phyloP scores from a whole-genome alignment of 2,888 invertebrate species.

The Dascillus cervinus region DNA sequence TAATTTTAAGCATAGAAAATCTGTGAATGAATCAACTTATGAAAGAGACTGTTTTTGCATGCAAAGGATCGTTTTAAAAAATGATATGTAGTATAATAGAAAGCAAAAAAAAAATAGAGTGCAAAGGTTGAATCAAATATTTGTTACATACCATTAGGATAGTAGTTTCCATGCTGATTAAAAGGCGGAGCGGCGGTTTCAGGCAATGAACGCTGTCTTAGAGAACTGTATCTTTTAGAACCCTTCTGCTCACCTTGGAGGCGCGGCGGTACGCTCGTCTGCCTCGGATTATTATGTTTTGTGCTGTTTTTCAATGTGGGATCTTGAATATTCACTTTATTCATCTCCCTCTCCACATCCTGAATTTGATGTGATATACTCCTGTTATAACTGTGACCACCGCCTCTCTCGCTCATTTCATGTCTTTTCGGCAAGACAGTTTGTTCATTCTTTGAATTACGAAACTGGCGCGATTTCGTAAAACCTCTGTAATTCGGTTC shows the following conservation, averaged over 20 bases:
- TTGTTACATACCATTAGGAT: constrained; percentile 29
- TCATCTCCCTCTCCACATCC: constrained; percentile 34
- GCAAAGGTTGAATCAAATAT: background rate
- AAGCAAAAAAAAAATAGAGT: too few relatives aligned
- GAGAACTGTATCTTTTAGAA: constrained; percentile 49
- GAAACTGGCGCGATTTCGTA: constrained; percentile 31
- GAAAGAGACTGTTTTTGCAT: too few relatives aligned
- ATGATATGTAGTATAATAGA: too few relatives aligned
- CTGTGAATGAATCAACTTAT: too few relatives aligned
- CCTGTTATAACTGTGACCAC: constrained; percentile 33
- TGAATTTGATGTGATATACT: constrained; percentile 29
- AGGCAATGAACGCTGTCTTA: constrained; percentile 52
- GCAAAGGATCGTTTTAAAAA: too few relatives aligned
- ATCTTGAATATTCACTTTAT: constrained; percentile 31
- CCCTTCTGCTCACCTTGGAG: constrained; percentile 41
- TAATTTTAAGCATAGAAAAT: too few relatives aligned
- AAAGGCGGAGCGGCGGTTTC: constrained; percentile 42
- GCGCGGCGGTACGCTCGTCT: constrained; percentile 39
- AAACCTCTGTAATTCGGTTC: constrained; percentile 39
- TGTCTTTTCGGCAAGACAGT: constrained; percentile 21
- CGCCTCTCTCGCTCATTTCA: constrained; percentile 15
- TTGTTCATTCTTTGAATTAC: constrained; percentile 27
- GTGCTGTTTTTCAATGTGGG: constrained; percentile 17
- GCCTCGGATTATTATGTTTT: constrained; percentile 24
- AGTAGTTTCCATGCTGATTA: constrained; percentile 30